A percentile compares a stretch with the other conserved stretches of the same genome.
phyloP scores from a whole-genome alignment of 37 sponge, comb jelly and placozoan genomes.

The Beroe ovata region DNA sequence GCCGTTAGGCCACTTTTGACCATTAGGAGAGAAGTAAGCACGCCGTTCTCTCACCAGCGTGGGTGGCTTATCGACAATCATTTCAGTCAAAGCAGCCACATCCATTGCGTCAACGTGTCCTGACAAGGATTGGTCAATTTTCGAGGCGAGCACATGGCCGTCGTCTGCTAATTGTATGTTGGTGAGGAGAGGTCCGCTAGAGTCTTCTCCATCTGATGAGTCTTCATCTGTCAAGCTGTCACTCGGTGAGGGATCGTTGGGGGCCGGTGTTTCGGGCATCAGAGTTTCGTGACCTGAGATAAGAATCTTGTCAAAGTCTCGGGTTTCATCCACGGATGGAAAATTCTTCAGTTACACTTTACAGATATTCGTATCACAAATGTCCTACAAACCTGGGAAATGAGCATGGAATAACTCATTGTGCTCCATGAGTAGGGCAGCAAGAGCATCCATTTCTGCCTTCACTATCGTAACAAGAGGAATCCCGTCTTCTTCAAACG shows the following conservation, averaged over 20 bases:
- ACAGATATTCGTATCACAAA: background rate
- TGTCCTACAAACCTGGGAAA: background rate
- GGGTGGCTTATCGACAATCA: background rate
- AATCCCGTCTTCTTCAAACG: background rate
- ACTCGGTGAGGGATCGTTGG: too few species aligned
- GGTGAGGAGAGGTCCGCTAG: too few species aligned
- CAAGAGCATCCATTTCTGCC: background rate
- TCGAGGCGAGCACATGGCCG: background rate
- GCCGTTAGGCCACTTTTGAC: constrained; percentile 26
- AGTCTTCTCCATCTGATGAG: too few species aligned
- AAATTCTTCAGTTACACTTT: too few species aligned
- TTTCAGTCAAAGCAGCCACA: background rate
- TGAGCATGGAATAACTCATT: background rate
- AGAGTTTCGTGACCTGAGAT: background rate
- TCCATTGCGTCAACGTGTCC: background rate
- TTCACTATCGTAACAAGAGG: background rate
- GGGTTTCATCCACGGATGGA: too few species aligned
- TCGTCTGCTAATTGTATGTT: too few species aligned
- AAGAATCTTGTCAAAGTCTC: too few species aligned
- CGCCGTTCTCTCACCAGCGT: background rate
- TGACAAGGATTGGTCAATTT: background rate
- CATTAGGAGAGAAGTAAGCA: background rate
- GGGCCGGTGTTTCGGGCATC: too few species aligned
- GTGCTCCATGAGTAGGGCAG: background rate
- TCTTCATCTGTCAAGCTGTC: too few species aligned